phyloP scores from a whole-genome alignment of 92 coral and sea anemone species.

The Nematostella vectensis region DNA sequence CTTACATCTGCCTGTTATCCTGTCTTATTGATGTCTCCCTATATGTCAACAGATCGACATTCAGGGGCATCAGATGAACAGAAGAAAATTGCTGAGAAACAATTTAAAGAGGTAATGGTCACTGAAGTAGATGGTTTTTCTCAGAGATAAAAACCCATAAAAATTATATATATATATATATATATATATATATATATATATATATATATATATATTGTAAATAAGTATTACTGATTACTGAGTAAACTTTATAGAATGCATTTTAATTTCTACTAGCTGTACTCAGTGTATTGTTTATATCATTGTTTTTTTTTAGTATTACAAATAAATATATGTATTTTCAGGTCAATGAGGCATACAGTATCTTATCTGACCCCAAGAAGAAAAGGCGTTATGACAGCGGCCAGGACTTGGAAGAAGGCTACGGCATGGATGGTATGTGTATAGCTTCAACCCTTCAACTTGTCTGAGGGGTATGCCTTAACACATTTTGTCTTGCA shows the following conservation, averaged over 20 bases:
- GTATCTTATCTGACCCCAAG: slow-evolving; percentile 78
- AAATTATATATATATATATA: no score
- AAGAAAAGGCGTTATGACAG: slow-evolving; percentile 83
- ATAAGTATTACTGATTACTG: no score
- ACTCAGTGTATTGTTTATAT: no score
- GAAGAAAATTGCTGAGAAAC: slow-evolving; percentile 65
- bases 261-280: no score
- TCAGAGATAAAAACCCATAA: background rate
- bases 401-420: slow-evolving; percentile 92
- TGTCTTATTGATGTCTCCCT: no score
- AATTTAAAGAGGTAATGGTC: slow-evolving; percentile 96
- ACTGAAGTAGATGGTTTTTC: slow-evolving; percentile 86
- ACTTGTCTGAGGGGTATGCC: background rate
- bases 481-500: slow-evolving; percentile 9
- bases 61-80: slow-evolving; percentile 75
- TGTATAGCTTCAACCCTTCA: no score
- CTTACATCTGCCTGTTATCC: no score
- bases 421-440: slow-evolving; percentile 55
- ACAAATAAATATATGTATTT: no score
- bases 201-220: no score
- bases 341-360: slow-evolving; percentile 96
- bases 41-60: slow-evolving; percentile 69
- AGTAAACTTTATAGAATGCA: no score
- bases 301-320: no score
- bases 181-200: no score